Percentiles rank a stretch among this genome's conserved stretches.
Conservation (phyloP, 2,113 vertebrate genomes). For the Acanthisitta chloris region DNA sequence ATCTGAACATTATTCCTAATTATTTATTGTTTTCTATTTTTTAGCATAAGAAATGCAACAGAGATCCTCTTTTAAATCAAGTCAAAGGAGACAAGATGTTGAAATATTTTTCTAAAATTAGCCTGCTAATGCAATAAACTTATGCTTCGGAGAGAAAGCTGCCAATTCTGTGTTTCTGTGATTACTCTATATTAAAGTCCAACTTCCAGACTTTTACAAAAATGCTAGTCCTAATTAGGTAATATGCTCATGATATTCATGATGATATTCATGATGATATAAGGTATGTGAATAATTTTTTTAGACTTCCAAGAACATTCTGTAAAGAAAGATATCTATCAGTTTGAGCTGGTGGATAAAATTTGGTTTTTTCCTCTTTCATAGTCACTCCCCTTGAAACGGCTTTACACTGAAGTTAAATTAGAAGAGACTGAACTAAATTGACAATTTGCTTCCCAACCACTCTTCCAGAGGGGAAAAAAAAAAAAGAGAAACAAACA, state of each 20-base stretch:
- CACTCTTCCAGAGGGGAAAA: rapidly evolving
- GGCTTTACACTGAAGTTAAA: not conserved
- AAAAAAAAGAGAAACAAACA: not conserved
- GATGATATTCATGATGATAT: not conserved
- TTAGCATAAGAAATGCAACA: not conserved
- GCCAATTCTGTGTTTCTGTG: not conserved
- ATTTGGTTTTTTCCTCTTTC: not conserved
- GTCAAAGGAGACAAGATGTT: not conserved
- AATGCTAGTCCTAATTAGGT: not conserved
- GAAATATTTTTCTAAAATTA: not conserved
- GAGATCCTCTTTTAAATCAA: not conserved
- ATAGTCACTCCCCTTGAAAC: not conserved
- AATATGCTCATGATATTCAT: not conserved
- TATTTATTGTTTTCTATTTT: not conserved
- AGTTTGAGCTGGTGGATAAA: not conserved
- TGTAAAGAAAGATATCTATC: not conserved
- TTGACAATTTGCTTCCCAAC: not conserved
- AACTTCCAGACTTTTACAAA: constrained; percentile 5
- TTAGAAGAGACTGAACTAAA: not conserved
- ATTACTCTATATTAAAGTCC: not conserved
- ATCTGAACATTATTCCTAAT: not conserved
- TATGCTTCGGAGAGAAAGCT: constrained; percentile 10
- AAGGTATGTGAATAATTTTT: not conserved
- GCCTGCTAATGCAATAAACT: not conserved
- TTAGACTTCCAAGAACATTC: not conserved